phyloP scores from a whole-genome alignment of 2,888 invertebrate genomes.

The Noctuana brunneofusca region DNA sequence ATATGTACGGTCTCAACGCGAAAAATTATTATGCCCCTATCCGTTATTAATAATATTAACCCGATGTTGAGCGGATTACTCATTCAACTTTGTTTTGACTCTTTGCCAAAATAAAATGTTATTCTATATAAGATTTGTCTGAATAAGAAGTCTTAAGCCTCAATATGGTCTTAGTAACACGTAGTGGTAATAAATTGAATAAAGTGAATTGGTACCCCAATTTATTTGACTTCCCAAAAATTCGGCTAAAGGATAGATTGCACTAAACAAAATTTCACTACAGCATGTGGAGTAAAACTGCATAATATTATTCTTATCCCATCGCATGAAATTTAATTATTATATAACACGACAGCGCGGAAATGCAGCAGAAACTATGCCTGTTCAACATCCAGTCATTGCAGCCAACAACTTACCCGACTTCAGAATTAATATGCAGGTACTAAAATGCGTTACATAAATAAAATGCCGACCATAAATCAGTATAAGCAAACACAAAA shows the following conservation, averaged over 20 bases:
- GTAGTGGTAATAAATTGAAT: slow-evolving; percentile 19
- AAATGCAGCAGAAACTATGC: no score
- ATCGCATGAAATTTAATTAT: no score
- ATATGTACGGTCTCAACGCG: background rate
- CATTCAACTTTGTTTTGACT: slow-evolving; percentile 16
- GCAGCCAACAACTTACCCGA: no score
- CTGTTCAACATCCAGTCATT: no score
- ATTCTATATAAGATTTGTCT: slow-evolving; percentile 2
- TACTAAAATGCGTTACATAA: no score
- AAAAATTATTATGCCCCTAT: background rate
- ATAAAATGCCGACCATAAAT: no score
- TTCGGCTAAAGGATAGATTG: background rate
- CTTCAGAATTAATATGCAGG: no score
- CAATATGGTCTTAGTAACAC: slow-evolving; percentile 15
- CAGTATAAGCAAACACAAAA: background rate
- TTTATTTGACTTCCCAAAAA: background rate
- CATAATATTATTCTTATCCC: no score
- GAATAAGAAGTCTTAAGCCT: slow-evolving; percentile 13
- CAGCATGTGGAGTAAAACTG: no score
- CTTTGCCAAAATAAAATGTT: slow-evolving; percentile 24
- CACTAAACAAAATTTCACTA: no score
- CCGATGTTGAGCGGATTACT: slow-evolving; percentile 1
- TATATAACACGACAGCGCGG: no score
- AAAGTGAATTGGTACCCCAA: slow-evolving; percentile 3
- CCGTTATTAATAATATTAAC: background rate